Percentiles rank a stretch among this genome's conserved stretches.
Evolutionary conservation across 2,113 vertebrate species (phyloP).

Genomic region (Zosterops japonicus): DNA sequence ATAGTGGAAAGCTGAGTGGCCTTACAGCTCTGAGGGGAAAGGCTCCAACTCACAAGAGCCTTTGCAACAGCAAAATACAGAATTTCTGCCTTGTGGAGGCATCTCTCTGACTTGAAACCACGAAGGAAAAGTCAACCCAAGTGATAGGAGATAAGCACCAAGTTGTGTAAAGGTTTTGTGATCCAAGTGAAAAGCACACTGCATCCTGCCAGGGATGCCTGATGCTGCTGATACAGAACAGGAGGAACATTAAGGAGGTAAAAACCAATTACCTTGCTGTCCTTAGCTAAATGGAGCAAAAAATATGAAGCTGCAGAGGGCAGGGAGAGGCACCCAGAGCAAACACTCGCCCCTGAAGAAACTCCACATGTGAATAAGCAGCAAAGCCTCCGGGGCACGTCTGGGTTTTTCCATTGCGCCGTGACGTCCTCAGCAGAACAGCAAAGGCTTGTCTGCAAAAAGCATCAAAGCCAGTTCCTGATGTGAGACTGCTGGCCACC

Average conservation of each 20-base stretch:
- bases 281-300: conserved; percentile 30
- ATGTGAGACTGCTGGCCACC: not conserved
- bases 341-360: not conserved
- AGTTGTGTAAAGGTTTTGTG: not conserved
- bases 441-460: not conserved
- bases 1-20: not conserved
- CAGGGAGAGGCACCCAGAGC: not conserved
- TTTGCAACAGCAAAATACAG: not conserved
- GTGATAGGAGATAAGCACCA: fast-evolving
- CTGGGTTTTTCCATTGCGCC: not conserved
- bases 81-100: not conserved
- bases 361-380: not conserved
- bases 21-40: not conserved
- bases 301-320: not conserved
- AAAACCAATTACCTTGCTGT: not conserved
- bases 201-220: not conserved
- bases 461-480: not conserved
- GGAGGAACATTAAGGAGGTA: not conserved
- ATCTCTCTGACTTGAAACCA: not conserved
- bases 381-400: not conserved
- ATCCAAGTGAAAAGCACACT: not conserved
- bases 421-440: not conserved
- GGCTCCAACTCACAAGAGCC: fast-evolving
- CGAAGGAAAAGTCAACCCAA: not conserved
- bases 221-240: not conserved